These are phyloP conservation scores for Passer montanus DNA, from an alignment of 2,113 vertebrate genomes.

Conservation along the genomic window DNA sequence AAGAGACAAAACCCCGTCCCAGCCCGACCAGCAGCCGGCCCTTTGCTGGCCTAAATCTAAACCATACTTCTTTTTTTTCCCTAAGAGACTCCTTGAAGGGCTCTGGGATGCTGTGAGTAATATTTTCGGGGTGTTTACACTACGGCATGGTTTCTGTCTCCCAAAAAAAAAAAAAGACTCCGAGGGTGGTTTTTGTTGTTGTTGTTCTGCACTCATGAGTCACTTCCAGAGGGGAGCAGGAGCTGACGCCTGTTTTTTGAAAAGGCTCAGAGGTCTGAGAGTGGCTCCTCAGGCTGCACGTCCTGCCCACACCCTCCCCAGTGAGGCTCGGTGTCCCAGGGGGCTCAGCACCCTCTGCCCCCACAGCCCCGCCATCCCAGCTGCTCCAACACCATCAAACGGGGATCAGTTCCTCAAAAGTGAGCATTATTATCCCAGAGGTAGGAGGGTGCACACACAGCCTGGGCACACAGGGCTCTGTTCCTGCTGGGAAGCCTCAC, in stretches of 20 bases:
- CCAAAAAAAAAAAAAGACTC: background rate
- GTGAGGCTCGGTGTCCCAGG: background rate
- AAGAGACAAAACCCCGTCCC: background rate
- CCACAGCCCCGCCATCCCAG: fast-evolving
- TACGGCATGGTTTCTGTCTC: conserved; percentile 20
- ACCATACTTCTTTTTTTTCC: background rate
- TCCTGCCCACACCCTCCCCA: background rate
- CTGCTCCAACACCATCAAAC: background rate
- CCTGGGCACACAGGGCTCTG: background rate
- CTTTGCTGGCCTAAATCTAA: background rate
- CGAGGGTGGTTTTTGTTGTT: conserved; percentile 46
- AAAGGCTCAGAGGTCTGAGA: conserved; percentile 25
- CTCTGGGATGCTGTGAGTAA: conserved; percentile 40
- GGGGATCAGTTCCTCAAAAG: background rate
- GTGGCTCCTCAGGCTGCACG: background rate
- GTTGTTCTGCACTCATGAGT: conserved; percentile 63
- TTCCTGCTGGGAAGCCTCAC: background rate
- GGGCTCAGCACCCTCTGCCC: background rate
- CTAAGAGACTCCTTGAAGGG: background rate
- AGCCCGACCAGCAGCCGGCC: background rate
- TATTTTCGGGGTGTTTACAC: conserved; percentile 46
- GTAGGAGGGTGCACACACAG: fast-evolving
- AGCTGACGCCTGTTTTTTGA: conserved; percentile 37
- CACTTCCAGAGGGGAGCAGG: conserved; percentile 56
- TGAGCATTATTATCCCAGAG: background rate